Percentiles rank a stretch among this genome's conserved stretches.
These are phyloP conservation scores for Tenebrio molitor DNA, from an alignment of 1,140 invertebrate species.

Conservation along the genomic window DNA sequence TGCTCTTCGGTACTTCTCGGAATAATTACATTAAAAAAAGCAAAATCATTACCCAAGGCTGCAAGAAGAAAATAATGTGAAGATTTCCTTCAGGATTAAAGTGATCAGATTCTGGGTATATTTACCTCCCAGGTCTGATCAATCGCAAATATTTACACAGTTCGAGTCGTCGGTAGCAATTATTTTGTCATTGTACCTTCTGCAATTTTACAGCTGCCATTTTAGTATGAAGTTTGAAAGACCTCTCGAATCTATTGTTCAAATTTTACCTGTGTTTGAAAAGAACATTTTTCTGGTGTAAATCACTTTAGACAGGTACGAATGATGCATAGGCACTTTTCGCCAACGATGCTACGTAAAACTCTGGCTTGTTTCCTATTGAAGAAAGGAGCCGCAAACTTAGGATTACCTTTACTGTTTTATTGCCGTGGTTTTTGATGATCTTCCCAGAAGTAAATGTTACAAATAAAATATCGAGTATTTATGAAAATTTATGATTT, in stretches of 20 bases:
- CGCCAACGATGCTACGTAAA: too few relatives aligned
- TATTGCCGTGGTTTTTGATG: neutral
- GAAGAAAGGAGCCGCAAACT: too few relatives aligned
- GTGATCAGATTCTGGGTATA: too few relatives aligned
- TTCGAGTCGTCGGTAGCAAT: neutral
- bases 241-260: neutral
- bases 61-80: conserved; percentile 17
- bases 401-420: neutral
- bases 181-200: conserved; percentile 5
- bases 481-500: too few relatives aligned
- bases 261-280: conserved; percentile 6
- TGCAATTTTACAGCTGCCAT: conserved; percentile 15
- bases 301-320: conserved; percentile 8
- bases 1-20: conserved; percentile 18
- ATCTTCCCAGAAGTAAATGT: too few relatives aligned
- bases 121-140: neutral
- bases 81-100: neutral
- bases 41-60: neutral
- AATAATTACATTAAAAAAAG: conserved; percentile 39
- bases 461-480: too few relatives aligned
- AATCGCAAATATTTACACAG: conserved; percentile 12
- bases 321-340: conserved; percentile 7
- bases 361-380: too few relatives aligned
- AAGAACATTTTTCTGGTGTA: conserved; percentile 13
- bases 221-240: neutral